phyloP scores from a whole-genome alignment of 1,140 invertebrate species.

The Lerema accius region DNA sequence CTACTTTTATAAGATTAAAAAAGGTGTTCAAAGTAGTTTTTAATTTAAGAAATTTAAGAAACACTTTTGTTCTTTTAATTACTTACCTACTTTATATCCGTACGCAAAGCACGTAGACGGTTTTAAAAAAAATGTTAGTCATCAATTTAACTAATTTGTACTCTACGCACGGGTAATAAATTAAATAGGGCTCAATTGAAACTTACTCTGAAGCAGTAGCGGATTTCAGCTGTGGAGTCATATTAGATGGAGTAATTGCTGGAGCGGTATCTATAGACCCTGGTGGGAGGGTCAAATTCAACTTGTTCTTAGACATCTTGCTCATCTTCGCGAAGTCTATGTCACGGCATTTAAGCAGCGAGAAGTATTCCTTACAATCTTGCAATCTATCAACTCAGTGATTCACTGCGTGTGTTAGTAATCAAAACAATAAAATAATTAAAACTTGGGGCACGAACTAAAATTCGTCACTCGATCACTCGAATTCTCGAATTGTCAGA shows the following conservation, averaged over 20 bases:
- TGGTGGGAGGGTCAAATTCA: constrained; percentile 95
- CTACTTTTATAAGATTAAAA: neutral
- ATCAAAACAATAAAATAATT: constrained; percentile 12
- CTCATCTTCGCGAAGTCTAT: constrained; percentile 64
- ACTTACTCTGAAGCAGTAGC: constrained; percentile 87
- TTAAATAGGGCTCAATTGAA: neutral
- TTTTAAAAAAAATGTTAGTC: constrained; percentile 3
- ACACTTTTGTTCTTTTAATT: neutral
- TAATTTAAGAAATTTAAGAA: neutral
- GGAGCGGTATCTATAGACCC: constrained; percentile 91
- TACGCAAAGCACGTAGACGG: constrained; percentile 2
- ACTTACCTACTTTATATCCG: neutral
- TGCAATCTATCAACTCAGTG: constrained; percentile 23
- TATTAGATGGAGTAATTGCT: constrained; percentile 88
- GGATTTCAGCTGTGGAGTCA: constrained; percentile 85
- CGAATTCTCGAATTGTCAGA: neutral
- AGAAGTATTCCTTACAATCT: constrained; percentile 18
- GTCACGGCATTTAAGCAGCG: constrained; percentile 59
- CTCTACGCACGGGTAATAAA: neutral
- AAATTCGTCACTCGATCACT: neutral
- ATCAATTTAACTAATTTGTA: constrained; percentile 1
- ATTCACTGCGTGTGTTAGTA: constrained; percentile 29
- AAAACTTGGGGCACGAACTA: constrained; percentile 2
- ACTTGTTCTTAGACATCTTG: constrained; percentile 95
- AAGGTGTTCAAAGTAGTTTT: too few species aligned